Evolutionary conservation across 2,113 vertebrate species (phyloP).

Genomic region (Phylloscopus whistleri): DNA sequence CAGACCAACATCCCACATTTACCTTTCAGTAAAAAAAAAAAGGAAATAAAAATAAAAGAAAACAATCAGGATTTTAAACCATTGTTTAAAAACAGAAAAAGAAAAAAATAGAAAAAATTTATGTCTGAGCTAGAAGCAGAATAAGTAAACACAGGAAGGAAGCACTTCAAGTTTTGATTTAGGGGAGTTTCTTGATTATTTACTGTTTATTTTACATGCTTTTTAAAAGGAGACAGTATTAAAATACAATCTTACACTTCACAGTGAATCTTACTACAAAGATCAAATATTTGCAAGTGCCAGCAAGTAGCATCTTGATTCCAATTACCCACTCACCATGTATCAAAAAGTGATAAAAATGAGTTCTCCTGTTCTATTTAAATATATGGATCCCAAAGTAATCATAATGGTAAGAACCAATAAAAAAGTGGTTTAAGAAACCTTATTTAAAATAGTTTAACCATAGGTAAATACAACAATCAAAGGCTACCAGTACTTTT

Average conservation of each 20-base stretch:
- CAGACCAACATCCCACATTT: not conserved
- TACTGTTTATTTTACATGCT: not conserved
- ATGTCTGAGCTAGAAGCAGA: not conserved
- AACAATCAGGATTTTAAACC: not conserved
- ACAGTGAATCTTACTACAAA: not conserved
- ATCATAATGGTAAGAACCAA: not conserved
- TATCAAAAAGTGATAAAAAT: not conserved
- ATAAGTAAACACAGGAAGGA: not conserved
- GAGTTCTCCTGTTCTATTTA: not conserved
- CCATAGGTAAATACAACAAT: not conserved
- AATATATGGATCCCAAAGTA: not conserved
- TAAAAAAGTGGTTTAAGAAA: not conserved
- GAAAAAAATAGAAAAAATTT: not conserved
- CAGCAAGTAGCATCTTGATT: conserved; percentile 49
- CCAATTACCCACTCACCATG: not conserved
- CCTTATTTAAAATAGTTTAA: not conserved
- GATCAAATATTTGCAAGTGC: conserved; percentile 16
- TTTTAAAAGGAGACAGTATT: not conserved
- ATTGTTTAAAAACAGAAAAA: not conserved
- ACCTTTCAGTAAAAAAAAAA: not conserved
- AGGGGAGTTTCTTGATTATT: not conserved
- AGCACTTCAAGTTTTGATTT: not conserved
- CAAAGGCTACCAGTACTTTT: not conserved
- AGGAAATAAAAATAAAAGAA: too few relatives aligned
- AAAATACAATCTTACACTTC: conserved; percentile 22